Evolutionary conservation across 2,797 vertebrate genomes (phyloP).

Genomic region (Semaprochilodus insignis): DNA sequence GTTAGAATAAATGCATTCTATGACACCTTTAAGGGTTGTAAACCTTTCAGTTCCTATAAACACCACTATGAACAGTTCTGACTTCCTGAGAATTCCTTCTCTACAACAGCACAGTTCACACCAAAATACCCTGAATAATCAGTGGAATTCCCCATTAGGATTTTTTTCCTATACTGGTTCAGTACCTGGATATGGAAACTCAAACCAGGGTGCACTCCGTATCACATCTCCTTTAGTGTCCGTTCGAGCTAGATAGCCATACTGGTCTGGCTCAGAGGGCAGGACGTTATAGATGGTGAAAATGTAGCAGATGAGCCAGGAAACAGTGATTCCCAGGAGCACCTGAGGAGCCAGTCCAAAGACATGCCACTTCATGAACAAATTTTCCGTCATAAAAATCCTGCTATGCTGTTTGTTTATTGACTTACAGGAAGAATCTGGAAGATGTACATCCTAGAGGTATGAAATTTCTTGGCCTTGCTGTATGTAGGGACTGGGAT

Average conservation of each 20-base stretch:
- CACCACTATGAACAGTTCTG: too few relatives aligned
- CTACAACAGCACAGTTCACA: too few relatives aligned
- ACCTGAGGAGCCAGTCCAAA: constrained; percentile 79
- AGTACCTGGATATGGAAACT: constrained; percentile 93
- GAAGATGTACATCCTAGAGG: constrained; percentile 84
- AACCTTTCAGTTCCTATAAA: too few relatives aligned
- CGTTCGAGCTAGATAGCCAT: constrained; percentile 90
- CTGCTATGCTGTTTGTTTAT: neutral
- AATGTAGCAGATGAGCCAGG: constrained; percentile 90
- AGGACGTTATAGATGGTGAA: constrained; percentile 85
- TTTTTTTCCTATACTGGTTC: neutral
- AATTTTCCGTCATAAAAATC: neutral
- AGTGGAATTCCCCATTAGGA: too few relatives aligned
- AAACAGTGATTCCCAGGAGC: constrained; percentile 88
- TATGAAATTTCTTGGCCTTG: constrained; percentile 80
- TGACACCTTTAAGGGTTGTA: too few relatives aligned
- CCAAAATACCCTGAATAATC: too few relatives aligned
- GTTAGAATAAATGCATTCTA: too few relatives aligned
- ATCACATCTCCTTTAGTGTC: constrained; percentile 87
- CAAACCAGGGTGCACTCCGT: constrained; percentile 88
- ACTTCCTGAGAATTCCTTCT: too few relatives aligned
- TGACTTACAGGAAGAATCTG: constrained; percentile 93
- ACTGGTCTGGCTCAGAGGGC: constrained; percentile 77
- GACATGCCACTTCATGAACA: neutral
- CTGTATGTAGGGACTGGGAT: constrained; percentile 84